phyloP scores from a whole-genome alignment of 1,140 invertebrate genomes.

The Drosophila pseudoananassae region DNA sequence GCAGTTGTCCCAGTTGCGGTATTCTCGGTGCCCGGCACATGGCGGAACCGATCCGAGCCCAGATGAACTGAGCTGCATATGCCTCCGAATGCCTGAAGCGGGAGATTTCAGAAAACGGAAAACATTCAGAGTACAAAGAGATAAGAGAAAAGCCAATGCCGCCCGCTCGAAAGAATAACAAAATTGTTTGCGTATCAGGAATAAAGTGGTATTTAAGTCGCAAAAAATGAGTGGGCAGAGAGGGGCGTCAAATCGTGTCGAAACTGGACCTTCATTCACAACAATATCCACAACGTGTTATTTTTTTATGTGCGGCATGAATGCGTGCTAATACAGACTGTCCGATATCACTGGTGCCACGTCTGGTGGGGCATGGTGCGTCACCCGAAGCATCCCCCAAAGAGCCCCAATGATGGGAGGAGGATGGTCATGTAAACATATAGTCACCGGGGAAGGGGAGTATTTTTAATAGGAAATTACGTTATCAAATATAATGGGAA shows the following conservation, averaged over 20 bases:
- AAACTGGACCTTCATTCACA: conserved; percentile 31
- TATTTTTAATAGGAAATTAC: conserved; percentile 4
- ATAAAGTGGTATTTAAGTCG: conserved; percentile 49
- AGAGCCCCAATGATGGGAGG: neutral
- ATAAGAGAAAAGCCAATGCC: conserved; percentile 36
- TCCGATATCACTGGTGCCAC: neutral
- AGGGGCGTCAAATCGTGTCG: neutral
- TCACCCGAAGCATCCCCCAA: neutral
- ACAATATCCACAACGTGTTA: too few species aligned
- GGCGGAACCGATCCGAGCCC: conserved; percentile 33
- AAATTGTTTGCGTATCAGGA: conserved; percentile 24
- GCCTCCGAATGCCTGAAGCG: conserved; percentile 3
- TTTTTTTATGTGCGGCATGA: too few species aligned
- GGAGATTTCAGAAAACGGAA: conserved; percentile 7
- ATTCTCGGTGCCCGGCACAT: conserved; percentile 54
- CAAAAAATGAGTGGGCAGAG: conserved; percentile 20
- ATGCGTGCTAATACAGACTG: too few species aligned
- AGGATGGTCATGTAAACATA: conserved; percentile 16
- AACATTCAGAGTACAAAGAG: conserved; percentile 14
- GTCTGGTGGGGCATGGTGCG: neutral
- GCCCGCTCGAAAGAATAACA: conserved; percentile 29
- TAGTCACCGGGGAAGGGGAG: conserved; percentile 8
- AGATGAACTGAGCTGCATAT: conserved; percentile 13
- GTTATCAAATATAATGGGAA: conserved; percentile 12
- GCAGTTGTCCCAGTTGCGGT: conserved; percentile 29